phyloP scores from a whole-genome alignment of 2,797 vertebrate species.

The Aplochiton taeniatus region DNA sequence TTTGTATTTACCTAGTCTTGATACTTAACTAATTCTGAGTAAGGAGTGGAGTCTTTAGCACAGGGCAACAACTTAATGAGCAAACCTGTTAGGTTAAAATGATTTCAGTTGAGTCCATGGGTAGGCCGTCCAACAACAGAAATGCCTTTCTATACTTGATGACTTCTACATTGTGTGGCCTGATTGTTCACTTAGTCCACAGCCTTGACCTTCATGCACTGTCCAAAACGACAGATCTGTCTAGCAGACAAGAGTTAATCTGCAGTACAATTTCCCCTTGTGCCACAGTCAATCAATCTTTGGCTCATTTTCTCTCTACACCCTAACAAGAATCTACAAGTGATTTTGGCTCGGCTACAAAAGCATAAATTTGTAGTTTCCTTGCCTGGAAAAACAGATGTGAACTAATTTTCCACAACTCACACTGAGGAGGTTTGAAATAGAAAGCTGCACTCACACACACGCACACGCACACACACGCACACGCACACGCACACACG shows the following conservation, averaged over 20 bases:
- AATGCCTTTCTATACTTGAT: neutral
- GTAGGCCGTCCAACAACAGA: neutral
- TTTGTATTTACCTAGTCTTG: too few relatives aligned
- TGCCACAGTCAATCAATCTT: conserved; percentile 22
- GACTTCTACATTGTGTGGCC: neutral
- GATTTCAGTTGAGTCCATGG: neutral
- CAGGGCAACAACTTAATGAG: neutral
- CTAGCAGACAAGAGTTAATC: conserved; percentile 14
- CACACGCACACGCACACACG: neutral
- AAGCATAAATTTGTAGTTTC: conserved; percentile 48
- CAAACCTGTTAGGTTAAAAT: neutral
- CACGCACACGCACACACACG: conserved; percentile 4
- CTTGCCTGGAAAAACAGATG: conserved; percentile 59
- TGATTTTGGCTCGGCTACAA: conserved; percentile 34
- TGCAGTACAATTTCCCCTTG: conserved; percentile 17
- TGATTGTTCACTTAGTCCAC: neutral
- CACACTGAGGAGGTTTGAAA: conserved; percentile 44
- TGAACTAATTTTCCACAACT: conserved; percentile 57
- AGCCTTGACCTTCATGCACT: conserved; percentile 13
- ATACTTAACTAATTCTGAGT: too few relatives aligned
- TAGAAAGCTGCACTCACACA: conserved; percentile 27
- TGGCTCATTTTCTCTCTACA: conserved; percentile 34
- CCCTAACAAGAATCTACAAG: conserved; percentile 55
- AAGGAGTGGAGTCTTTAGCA: too few relatives aligned
- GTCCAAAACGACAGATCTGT: conserved; percentile 18